Evolutionary conservation across 2,888 invertebrate species (phyloP), one percentile per base, ranked within the genome.

Genomic region (Alviniconcha strummeri): DNA sequence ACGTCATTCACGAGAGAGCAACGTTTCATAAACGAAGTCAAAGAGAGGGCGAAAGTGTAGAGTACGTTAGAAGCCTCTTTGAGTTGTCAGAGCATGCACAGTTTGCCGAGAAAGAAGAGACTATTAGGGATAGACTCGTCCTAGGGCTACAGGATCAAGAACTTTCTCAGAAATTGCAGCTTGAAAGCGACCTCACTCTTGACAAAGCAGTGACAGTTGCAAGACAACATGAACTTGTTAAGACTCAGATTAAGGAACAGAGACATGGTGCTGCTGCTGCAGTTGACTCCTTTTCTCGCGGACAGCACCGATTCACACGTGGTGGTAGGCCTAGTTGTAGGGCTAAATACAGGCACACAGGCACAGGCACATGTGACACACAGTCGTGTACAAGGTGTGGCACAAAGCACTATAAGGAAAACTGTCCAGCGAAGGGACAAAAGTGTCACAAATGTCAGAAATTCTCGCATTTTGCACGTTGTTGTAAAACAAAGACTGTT

Each of bases 91-190:
- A 72, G 13, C 36, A 75, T 13, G 75, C 75, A 19, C 17, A 75
- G 15, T 75, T 75, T 55, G 13, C 75, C 6, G 15, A 75, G 54
- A 75, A 60, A 77, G 77, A 77, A 5, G 57, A 77, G 4, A 15
- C 77, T 8, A 77, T 77, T 57, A n/a, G 77, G n/a, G 77, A 77
- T 17, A 56, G 77, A 8, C 19, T 77, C 7, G 77, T 77, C 57
- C 77, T 57, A 17, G 77, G 77, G 4, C 54, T 77, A 7, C 13
- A 9, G 9, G 57, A 77, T 19, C 19, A 36, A 60, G n/a, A 77
- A 17, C 19, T 77, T 9, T 77, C 77, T 7, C 57, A 77, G 17
- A 77, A 77, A 15, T 57, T 77, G 4, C 60, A 57, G 60, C 7
- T 77, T n/a, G 57, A 77, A 60, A 57, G 19, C 8, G 57, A 57